Conservation (phyloP, 2,113 vertebrate species). For the Ariopsis seemanni region DNA sequence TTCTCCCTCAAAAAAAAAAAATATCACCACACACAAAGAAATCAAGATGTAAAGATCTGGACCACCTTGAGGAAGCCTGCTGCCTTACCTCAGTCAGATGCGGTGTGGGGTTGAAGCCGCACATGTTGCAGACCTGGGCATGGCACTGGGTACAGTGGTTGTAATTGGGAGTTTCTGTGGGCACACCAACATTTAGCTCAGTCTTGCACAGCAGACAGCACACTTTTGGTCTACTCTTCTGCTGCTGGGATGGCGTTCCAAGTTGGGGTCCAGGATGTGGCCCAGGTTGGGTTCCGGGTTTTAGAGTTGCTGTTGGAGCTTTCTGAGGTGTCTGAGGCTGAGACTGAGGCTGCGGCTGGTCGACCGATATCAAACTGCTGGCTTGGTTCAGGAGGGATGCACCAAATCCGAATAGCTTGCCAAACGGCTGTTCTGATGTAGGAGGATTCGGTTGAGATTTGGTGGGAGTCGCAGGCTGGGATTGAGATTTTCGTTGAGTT, state of each 20-base stretch:
- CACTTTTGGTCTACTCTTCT: conserved; percentile 74
- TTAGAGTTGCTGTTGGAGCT: conserved; percentile 78
- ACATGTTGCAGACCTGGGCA: conserved; percentile 95
- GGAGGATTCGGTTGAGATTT: conserved; percentile 66
- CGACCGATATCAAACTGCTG: conserved; percentile 91
- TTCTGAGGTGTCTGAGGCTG: conserved; percentile 87
- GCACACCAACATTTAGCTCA: conserved; percentile 83
- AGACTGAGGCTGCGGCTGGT: conserved; percentile 71
- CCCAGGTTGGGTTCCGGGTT: conserved; percentile 77
- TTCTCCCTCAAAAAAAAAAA: not conserved
- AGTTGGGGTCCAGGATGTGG: conserved; percentile 53
- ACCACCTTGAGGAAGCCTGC: not conserved
- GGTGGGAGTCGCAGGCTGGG: conserved; percentile 23
- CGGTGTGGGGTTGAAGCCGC: conserved; percentile 96
- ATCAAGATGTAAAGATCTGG: too few relatives aligned
- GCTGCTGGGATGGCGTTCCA: conserved; percentile 42
- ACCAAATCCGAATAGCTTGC: conserved; percentile 95
- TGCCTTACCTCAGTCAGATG: conserved; percentile 92
- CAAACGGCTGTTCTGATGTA: conserved; percentile 86
- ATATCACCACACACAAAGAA: not conserved
- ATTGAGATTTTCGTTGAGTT: conserved; percentile 70
- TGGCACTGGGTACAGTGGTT: conserved; percentile 93
- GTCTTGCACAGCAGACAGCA: conserved; percentile 94
- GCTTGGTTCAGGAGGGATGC: conserved; percentile 96
- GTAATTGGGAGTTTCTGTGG: conserved; percentile 84